Conservation (phyloP, 2,797 vertebrate species). For the Sebastiscus albofasciatus region DNA sequence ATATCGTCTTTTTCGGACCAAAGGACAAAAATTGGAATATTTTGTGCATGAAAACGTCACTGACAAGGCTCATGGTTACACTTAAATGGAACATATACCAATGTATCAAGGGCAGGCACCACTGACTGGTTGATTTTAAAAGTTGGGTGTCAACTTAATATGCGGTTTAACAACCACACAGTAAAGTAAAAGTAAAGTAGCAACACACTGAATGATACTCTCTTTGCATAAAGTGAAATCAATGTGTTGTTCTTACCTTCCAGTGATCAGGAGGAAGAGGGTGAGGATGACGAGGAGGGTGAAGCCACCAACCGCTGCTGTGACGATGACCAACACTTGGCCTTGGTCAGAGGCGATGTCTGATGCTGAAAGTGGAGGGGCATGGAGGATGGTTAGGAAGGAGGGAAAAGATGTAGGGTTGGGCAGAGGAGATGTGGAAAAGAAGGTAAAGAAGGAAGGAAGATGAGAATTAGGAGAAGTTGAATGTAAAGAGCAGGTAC, state of each 20-base stretch:
- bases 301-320: constrained; percentile 94
- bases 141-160: not conserved
- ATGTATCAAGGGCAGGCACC: not conserved
- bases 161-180: not conserved
- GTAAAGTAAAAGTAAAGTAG: not conserved
- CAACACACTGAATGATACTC: not conserved
- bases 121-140: not conserved
- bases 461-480: not conserved
- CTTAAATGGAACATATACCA: not conserved
- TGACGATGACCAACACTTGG: constrained; percentile 95
- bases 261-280: constrained; percentile 96
- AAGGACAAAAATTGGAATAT: too few relatives aligned
- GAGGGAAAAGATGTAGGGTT: not conserved
- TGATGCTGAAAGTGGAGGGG: constrained; percentile 84
- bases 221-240: not conserved
- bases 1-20: too few relatives aligned
- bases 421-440: not conserved
- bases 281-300: constrained; percentile 95
- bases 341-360: constrained; percentile 93
- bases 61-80: not conserved
- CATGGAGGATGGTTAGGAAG: not conserved
- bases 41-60: not conserved
- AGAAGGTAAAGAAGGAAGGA: not conserved
- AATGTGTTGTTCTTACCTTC: constrained; percentile 84
- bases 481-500: constrained; percentile 1